phyloP scores from a whole-genome alignment of 2,797 vertebrate genomes.

The Myripristis jacobus region DNA sequence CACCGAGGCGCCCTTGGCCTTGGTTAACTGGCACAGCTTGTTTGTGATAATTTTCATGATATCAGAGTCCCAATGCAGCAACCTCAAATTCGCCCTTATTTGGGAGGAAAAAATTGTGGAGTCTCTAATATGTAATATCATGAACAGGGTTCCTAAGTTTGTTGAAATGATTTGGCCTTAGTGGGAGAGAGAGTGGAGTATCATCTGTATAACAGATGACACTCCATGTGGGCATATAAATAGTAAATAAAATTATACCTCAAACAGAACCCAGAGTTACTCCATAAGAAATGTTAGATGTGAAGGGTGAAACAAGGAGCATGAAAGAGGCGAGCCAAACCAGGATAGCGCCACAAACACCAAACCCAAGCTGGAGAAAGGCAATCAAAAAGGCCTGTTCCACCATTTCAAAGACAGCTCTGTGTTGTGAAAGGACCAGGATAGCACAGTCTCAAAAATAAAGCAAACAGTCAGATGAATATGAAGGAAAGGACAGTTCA shows the following conservation, averaged over 20 bases:
- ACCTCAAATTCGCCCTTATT: too few relatives aligned
- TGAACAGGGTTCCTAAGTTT: too few relatives aligned
- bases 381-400: not conserved
- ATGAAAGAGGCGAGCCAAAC: not conserved
- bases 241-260: not conserved
- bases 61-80: too few relatives aligned
- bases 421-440: not conserved
- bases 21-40: too few relatives aligned
- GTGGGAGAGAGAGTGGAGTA: too few relatives aligned
- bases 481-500: not conserved
- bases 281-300: not conserved
- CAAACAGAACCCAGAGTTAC: not conserved
- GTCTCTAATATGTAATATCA: too few relatives aligned
- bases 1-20: too few relatives aligned
- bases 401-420: not conserved
- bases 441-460: not conserved
- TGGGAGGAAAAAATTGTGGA: too few relatives aligned
- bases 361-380: not conserved
- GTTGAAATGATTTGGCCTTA: too few relatives aligned
- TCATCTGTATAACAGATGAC: too few relatives aligned
- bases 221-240: too few relatives aligned
- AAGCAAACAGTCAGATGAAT: not conserved
- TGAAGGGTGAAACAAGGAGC: not conserved
- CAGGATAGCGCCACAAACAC: not conserved
- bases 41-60: too few relatives aligned